phyloP scores from a whole-genome alignment of 1,140 invertebrate genomes.

The Sitobion miscanthi region DNA sequence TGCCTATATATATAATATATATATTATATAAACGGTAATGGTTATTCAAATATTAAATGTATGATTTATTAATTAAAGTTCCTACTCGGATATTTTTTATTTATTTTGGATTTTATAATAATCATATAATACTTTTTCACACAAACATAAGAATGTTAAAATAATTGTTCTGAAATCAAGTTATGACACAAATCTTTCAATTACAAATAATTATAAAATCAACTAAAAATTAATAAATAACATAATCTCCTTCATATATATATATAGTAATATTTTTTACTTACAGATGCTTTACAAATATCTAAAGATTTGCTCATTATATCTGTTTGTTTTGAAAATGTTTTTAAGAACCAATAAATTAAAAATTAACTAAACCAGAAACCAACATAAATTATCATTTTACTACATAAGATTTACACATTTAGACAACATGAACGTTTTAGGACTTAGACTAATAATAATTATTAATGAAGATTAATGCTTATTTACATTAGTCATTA shows the following conservation, averaged over 20 bases:
- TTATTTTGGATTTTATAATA: neutral
- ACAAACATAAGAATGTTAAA: neutral
- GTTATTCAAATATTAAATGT: neutral
- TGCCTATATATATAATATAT: no score
- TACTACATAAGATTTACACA: no score
- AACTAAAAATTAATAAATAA: neutral
- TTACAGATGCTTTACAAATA: slow-evolving; percentile 60
- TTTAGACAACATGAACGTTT: no score
- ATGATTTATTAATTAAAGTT: neutral
- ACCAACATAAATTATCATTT: neutral
- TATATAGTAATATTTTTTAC: slow-evolving; percentile 17
- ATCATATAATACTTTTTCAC: neutral
- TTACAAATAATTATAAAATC: neutral
- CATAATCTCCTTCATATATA: neutral
- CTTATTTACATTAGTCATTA: no score
- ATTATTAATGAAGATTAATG: no score
- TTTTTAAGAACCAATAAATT: neutral
- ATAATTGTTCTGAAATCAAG: neutral
- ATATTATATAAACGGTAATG: neutral
- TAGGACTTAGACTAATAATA: no score
- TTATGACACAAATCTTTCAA: neutral
- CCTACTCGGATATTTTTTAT: neutral
- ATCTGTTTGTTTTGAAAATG: neutral
- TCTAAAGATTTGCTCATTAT: slow-evolving; percentile 58
- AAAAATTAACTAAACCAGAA: neutral